A percentile compares a stretch with the other conserved stretches of the same genome.
These are phyloP conservation scores for Eriosoma lanigerum DNA, from an alignment of 1,140 invertebrate species.

Conservation along the genomic window DNA sequence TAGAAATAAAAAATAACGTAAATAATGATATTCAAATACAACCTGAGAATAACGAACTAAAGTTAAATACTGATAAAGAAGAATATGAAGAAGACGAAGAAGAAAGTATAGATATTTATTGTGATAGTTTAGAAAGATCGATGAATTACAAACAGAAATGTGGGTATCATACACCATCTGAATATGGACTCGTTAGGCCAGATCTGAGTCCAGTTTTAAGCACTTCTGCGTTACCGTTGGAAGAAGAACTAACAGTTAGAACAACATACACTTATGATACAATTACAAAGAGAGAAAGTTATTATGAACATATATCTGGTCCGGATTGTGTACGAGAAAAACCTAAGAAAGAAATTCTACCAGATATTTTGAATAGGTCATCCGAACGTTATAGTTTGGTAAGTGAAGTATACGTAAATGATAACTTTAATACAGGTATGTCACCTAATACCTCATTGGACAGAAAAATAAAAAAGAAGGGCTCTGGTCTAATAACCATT, in stretches of 20 bases:
- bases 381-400: constrained; percentile 66
- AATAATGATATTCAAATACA: background rate
- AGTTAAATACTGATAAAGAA: background rate
- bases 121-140: constrained; percentile 74
- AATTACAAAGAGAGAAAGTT: constrained; percentile 48
- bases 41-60: background rate
- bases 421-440: constrained; percentile 65
- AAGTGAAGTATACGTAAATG: constrained; percentile 77
- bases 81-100: constrained; percentile 2
- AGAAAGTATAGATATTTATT: constrained; percentile 58
- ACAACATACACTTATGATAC: constrained; percentile 35
- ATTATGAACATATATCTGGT: constrained; percentile 54
- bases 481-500: constrained; percentile 73
- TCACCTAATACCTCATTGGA: background rate
- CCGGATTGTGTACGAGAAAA: constrained; percentile 56
- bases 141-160: constrained; percentile 57
- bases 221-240: constrained; percentile 64
- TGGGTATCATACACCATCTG: constrained; percentile 63
- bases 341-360: constrained; percentile 59
- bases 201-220: background rate
- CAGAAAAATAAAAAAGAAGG: constrained; percentile 58
- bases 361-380: constrained; percentile 60
- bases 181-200: constrained; percentile 59
- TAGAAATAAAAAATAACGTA: background rate
- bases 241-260: constrained; percentile 70